A percentile compares a stretch with the other conserved stretches of the same genome.
phyloP scores from a whole-genome alignment of 30 jellyfish, hydroid and myxozoan genomes.

The Aurelia aurita region DNA sequence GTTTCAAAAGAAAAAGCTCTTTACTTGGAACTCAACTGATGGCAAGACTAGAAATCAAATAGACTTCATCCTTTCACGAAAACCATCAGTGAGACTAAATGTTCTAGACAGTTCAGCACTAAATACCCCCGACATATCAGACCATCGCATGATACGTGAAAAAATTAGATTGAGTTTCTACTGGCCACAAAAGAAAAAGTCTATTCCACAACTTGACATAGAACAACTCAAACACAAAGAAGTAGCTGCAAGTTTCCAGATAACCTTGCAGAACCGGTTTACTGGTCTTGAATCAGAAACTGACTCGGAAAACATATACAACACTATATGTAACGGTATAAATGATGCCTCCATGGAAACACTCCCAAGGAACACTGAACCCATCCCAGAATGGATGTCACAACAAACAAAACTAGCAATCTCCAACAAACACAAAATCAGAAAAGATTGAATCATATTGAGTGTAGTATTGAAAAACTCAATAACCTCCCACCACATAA shows the following conservation, averaged over 20 bases:
- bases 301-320: slow-evolving; percentile 2
- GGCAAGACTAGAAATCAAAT: slow-evolving; percentile 28
- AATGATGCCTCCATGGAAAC: slow-evolving; percentile 3
- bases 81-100: slow-evolving; percentile 16
- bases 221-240: slow-evolving; percentile 7
- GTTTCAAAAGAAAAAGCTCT: slow-evolving; percentile 6
- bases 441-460: slow-evolving; percentile 2
- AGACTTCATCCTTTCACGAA: slow-evolving; percentile 43
- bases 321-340: neutral
- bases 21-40: slow-evolving; percentile 48
- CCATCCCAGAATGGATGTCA: slow-evolving; percentile 1
- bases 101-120: slow-evolving; percentile 14
- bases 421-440: slow-evolving; percentile 3
- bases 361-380: neutral
- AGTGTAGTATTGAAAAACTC: slow-evolving; percentile 18
- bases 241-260: slow-evolving; percentile 2
- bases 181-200: slow-evolving; percentile 10
- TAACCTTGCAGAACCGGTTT: slow-evolving; percentile 24
- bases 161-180: slow-evolving; percentile 23
- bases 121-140: slow-evolving; percentile 28
- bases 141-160: slow-evolving; percentile 18
- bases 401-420: slow-evolving; percentile 21
- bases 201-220: neutral
- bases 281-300: slow-evolving; percentile 7
- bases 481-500: slow-evolving; percentile 46